Conservation (phyloP, 2,888 invertebrate genomes). For the Yponomeuta evonymella region DNA sequence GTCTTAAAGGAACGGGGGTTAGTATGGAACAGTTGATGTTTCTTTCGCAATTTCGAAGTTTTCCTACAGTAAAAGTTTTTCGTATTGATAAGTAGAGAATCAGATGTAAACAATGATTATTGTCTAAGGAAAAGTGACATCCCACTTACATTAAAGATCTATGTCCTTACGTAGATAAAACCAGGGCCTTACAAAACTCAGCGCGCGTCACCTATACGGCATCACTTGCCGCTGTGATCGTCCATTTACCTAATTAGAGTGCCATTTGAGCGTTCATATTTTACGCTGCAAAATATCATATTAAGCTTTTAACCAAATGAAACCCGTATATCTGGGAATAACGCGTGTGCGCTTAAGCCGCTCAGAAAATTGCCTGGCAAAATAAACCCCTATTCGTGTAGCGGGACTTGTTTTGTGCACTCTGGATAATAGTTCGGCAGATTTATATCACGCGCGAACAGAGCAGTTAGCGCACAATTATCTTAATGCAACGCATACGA, state of each 20-base stretch:
- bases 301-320: conserved; percentile 73
- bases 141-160: too few relatives aligned
- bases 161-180: neutral
- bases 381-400: conserved; percentile 36
- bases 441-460: conserved; percentile 5
- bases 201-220: neutral
- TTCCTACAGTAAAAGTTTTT: too few relatives aligned
- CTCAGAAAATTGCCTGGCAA: conserved; percentile 62
- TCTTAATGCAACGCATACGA: neutral
- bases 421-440: conserved; percentile 37
- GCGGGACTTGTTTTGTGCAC: conserved; percentile 47
- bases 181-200: neutral
- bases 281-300: conserved; percentile 53
- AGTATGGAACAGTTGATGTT: too few relatives aligned
- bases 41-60: too few relatives aligned
- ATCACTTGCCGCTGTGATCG: conserved; percentile 34
- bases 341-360: conserved; percentile 62
- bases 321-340: conserved; percentile 66
- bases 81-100: too few relatives aligned
- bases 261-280: conserved; percentile 26
- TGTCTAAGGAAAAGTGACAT: too few relatives aligned
- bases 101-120: too few relatives aligned
- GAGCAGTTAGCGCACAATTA: conserved; percentile 8
- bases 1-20: too few relatives aligned
- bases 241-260: conserved; percentile 54